Evolutionary conservation across 92 coral and sea anemone genomes (phyloP), one percentile per base, ranked within the genome.

Genomic region (Palythoa heliodiscus): DNA sequence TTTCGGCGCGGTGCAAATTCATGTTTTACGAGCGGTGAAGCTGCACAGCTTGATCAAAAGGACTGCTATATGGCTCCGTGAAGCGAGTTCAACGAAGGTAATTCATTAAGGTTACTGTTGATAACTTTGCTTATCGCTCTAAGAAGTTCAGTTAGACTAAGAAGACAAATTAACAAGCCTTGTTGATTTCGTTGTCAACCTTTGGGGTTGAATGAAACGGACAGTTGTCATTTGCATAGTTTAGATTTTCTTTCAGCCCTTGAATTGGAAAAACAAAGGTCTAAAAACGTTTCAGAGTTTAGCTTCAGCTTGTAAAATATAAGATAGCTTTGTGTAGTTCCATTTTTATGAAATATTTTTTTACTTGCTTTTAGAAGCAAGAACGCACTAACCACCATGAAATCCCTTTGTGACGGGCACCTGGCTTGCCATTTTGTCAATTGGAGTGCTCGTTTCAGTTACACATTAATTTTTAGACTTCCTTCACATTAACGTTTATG

Each of bases 1-100:
- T 93, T 58, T 93, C 92, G 91, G 83, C 87, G 94, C 94, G 73
- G 91, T 92, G 93, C 95, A 87, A 91, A 91, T 87, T 83, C 53
- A n/a, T 86, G 78, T 86, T 83, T 78, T 73, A 48, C 43, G 73
- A 73, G 88, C 81, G 73, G 70, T 67, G 93, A 86, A 54, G 71
- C 77, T 90, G 86, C 78, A 76, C 86, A 78, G 86, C 83, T 79
- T 85, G 73, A 76, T 78, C 86, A 73, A 60, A 78, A 64, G 58
- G 50, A 64, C 23, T 57, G 70, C 38, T 61, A 37, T 23, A 67
- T 85, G 78, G 78, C 77, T 73, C 69, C 69, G 38, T 58, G 39
- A 71, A 83, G 69, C 50, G 25, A 43, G 40, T 80, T 66, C 61
- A 47, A 48, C 39, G 43, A 87, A 87, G 89, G 90, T 86, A 82